Base-by-base conservation (phyloP, 1,140 invertebrate species). In the Neodiprion pinetum region DNA sequence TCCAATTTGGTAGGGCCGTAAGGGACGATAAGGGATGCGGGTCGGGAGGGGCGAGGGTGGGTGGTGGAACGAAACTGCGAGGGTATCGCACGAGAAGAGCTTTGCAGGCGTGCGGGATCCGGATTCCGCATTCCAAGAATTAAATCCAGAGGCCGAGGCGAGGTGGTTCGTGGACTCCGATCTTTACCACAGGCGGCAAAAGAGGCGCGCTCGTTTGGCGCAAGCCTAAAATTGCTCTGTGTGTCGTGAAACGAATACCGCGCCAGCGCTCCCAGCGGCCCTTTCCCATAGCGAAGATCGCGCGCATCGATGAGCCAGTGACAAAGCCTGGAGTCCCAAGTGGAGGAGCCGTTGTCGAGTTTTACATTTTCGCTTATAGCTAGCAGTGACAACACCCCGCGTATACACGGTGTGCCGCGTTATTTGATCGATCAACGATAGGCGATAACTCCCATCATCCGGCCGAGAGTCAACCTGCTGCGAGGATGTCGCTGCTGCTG, bases 401-500 rank as follows among this genome's bases (percentile, higher is more conserved):
- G 53, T 40, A 40, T 40, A 40, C 28, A 40, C 28, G 28, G 28
- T 40, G 28, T 40, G 1, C 28, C 28, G 28, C 5, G 5, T 40
- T 40, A 40, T 5, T 40, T 40, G 28, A 2, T 40, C 28, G 5
- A 40, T 40, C 28, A 0, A 40, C 28, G 1, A 40, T 40, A 40
- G 28, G 28, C 28, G 28, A 40, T 40, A 40, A 40, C 5, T 40
- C 28, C 28, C 28, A 0, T 40, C 28, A 40, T 40, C 28, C 28
- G 28, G 5, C 28, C 28, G 28, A 40, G 28, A 40, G 28, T 40
- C 28, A 40, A 40, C 28, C 28, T 40, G 5, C 28, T 21, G 28
- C 1, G 28, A 40, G 28, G 28, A 85, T 82, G 75, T 77, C 87
- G 80, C 89, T 88, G 70, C 77, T 88, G 9, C 88, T 88, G n/a